These are phyloP conservation scores for Onychorhynchus coronatus DNA, from an alignment of 2,113 vertebrate genomes.

Conservation along the genomic window DNA sequence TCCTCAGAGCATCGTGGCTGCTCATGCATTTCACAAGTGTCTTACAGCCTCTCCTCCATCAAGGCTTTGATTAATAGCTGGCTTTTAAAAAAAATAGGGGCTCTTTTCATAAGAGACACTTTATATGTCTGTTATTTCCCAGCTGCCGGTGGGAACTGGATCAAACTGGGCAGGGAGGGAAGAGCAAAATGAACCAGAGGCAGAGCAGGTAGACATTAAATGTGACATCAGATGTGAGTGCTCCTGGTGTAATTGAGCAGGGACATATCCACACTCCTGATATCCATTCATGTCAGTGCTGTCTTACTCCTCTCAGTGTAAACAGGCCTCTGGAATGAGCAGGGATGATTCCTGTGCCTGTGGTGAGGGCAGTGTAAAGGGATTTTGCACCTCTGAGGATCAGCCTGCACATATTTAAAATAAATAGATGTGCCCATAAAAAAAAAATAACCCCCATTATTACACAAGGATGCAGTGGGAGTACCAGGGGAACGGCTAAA, in stretches of 20 bases:
- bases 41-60: neutral
- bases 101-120: neutral
- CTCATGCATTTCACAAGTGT: neutral
- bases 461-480: conserved; percentile 15
- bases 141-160: neutral
- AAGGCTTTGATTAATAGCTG: conserved; percentile 38
- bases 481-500: conserved; percentile 1
- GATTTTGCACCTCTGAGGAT: neutral
- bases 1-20: neutral
- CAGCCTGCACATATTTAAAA: conserved; percentile 20
- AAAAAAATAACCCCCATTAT: conserved; percentile 46
- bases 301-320: neutral
- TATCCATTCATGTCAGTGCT: rapidly evolving
- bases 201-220: neutral
- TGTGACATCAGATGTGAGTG: neutral
- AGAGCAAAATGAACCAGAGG: neutral
- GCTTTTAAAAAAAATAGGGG: neutral
- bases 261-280: neutral
- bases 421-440: conserved; percentile 40
- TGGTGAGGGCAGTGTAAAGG: neutral
- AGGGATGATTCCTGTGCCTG: neutral
- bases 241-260: neutral
- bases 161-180: conserved; percentile 10
- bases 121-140: neutral
- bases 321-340: neutral